Percentiles rank a stretch among this genome's conserved stretches.
Conservation (phyloP, 2,113 vertebrate genomes). For the Rhinopomastus cyanomelas region DNA sequence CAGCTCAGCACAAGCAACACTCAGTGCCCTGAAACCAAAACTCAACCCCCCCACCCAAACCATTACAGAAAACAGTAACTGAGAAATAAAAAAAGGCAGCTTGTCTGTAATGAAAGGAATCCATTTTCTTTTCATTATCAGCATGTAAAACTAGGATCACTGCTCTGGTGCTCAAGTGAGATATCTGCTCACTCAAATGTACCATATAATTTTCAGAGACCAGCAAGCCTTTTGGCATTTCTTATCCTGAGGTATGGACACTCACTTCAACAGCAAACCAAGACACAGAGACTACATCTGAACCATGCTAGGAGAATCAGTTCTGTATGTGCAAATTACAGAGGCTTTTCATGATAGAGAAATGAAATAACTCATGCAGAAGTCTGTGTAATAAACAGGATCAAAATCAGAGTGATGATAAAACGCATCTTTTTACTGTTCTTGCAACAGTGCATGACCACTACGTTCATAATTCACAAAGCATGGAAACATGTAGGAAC, state of each 20-base stretch:
- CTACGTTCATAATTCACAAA: slow-evolving; percentile 55
- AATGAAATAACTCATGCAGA: slow-evolving; percentile 68
- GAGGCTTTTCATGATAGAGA: slow-evolving; percentile 48
- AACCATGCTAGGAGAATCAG: slow-evolving; percentile 43
- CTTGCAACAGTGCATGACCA: slow-evolving; percentile 17
- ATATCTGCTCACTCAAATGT: background rate
- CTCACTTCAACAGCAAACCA: background rate
- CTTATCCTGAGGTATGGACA: background rate
- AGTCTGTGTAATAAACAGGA: slow-evolving; percentile 63
- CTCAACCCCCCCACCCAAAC: background rate
- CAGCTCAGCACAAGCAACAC: background rate
- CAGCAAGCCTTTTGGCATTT: background rate
- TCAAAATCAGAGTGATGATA: slow-evolving; percentile 52
- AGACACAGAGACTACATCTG: slow-evolving; percentile 4
- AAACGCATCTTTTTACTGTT: slow-evolving; percentile 53
- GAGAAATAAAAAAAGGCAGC: background rate
- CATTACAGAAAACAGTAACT: background rate
- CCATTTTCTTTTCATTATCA: background rate
- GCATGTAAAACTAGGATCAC: background rate
- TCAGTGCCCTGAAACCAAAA: background rate
- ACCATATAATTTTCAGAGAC: background rate
- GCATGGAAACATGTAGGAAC: slow-evolving; percentile 34
- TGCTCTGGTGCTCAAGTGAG: background rate
- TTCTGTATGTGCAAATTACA: slow-evolving; percentile 58
- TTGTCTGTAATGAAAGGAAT: background rate